Conservation (phyloP, 1,140 invertebrate genomes). For the Calliopsis andreniformis region DNA sequence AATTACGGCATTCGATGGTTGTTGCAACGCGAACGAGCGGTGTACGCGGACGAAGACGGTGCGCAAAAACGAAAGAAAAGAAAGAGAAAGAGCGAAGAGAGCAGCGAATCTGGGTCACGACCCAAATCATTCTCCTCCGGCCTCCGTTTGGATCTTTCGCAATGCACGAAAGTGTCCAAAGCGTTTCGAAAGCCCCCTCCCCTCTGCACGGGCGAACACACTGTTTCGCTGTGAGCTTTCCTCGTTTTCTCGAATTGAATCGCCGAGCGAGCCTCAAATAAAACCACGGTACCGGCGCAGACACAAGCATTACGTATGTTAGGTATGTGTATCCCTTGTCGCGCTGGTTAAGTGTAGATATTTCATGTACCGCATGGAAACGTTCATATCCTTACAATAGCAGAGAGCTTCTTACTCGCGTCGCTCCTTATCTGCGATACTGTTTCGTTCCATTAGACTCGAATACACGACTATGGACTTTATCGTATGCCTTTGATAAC, state of each 20-base stretch:
- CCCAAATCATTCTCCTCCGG: constrained; percentile 56
- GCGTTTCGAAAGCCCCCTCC: constrained; percentile 45
- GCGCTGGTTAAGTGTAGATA: constrained; percentile 3
- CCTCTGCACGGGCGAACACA: background rate
- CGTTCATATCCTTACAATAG: constrained; percentile 8
- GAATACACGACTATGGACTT: background rate
- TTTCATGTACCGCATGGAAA: constrained; percentile 6
- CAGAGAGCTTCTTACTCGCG: background rate
- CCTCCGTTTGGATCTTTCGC: constrained; percentile 63
- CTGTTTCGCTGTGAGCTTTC: constrained; percentile 31
- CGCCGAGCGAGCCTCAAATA: background rate
- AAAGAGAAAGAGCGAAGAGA: constrained; percentile 27
- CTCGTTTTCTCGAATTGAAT: constrained; percentile 29
- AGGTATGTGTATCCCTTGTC: background rate
- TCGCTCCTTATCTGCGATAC: background rate
- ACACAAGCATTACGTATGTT: background rate
- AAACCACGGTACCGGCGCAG: background rate
- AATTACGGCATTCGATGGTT: constrained; percentile 43
- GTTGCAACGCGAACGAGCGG: constrained; percentile 31
- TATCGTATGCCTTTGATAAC: background rate
- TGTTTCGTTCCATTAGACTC: background rate
- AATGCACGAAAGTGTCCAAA: constrained; percentile 61
- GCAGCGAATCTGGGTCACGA: constrained; percentile 60
- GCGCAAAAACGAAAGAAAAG: constrained; percentile 32
- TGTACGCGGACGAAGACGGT: constrained; percentile 33